Conservation (phyloP, 2,113 vertebrate species). For the Pelodiscus sinensis region DNA sequence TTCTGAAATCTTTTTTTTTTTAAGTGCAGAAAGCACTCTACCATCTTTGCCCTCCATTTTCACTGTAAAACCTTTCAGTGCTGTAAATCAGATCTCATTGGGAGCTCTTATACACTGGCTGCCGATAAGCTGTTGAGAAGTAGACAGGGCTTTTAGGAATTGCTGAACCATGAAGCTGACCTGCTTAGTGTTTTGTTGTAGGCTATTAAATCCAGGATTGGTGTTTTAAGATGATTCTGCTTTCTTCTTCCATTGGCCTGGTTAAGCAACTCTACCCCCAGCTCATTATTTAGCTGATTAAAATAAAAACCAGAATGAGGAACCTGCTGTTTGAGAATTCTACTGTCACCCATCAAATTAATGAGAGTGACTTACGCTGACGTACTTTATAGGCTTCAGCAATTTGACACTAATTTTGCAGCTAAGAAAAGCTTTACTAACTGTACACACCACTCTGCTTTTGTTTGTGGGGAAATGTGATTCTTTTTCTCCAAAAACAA, state of each 20-base stretch:
- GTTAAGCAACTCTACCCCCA: constrained; percentile 74
- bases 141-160: constrained; percentile 82
- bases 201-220: constrained; percentile 82
- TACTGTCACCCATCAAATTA: constrained; percentile 71
- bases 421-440: constrained; percentile 72
- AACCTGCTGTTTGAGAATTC: constrained; percentile 68
- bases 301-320: constrained; percentile 66
- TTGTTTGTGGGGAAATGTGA: constrained; percentile 47
- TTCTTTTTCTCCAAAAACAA: constrained; percentile 67
- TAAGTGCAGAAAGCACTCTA: constrained; percentile 37
- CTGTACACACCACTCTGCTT: constrained; percentile 53
- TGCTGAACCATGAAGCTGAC: constrained; percentile 84
- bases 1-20: constrained; percentile 48
- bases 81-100: constrained; percentile 82
- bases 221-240: constrained; percentile 77
- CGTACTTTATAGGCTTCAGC: constrained; percentile 51
- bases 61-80: constrained; percentile 62
- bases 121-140: constrained; percentile 78
- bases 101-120: constrained; percentile 71
- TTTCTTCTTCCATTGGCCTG: constrained; percentile 74
- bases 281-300: constrained; percentile 78
- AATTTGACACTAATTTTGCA: constrained; percentile 75
- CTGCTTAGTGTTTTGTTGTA: constrained; percentile 85
- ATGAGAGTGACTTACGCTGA: constrained; percentile 72
- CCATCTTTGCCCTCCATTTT: constrained; percentile 65